These are phyloP conservation scores for Lycaon pictus DNA, from an alignment of 2,113 vertebrate genomes.

Conservation along the genomic window DNA sequence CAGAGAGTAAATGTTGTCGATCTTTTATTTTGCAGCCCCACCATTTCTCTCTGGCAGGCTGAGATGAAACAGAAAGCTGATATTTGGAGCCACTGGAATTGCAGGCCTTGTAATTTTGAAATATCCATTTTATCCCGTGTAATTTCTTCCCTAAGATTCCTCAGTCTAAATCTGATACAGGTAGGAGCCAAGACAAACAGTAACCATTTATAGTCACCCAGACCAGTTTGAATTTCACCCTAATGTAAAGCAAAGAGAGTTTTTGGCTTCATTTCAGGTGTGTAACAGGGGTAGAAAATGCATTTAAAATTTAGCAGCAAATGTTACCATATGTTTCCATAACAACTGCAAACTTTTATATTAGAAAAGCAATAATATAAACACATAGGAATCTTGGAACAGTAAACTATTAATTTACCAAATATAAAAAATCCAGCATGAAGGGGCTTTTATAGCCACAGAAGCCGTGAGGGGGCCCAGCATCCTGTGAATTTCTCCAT, in stretches of 20 bases:
- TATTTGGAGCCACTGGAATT: constrained; percentile 87
- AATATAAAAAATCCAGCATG: constrained; percentile 75
- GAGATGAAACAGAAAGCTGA: constrained; percentile 89
- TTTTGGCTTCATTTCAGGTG: constrained; percentile 88
- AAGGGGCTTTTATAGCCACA: constrained; percentile 74
- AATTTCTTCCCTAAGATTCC: constrained; percentile 90
- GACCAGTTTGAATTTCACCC: constrained; percentile 89
- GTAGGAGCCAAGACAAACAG: constrained; percentile 91
- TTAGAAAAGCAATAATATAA: constrained; percentile 77
- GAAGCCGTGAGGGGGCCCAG: constrained; percentile 68
- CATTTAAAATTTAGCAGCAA: constrained; percentile 84
- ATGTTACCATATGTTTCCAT: constrained; percentile 84
- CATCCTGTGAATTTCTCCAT: constrained; percentile 80
- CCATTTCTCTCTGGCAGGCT: constrained; percentile 85
- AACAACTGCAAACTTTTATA: constrained; percentile 86
- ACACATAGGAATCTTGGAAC: constrained; percentile 79
- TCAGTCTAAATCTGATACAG: constrained; percentile 90
- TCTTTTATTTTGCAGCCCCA: constrained; percentile 85
- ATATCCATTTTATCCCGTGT: constrained; percentile 90
- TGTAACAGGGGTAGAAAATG: constrained; percentile 85
- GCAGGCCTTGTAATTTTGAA: constrained; percentile 90
- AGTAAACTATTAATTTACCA: constrained; percentile 81
- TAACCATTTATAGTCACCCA: constrained; percentile 87
- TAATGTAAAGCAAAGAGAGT: constrained; percentile 87
- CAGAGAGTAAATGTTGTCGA: constrained; percentile 78